Base-by-base conservation (phyloP, 2,888 invertebrate genomes). In the Cloeon dipterum region DNA sequence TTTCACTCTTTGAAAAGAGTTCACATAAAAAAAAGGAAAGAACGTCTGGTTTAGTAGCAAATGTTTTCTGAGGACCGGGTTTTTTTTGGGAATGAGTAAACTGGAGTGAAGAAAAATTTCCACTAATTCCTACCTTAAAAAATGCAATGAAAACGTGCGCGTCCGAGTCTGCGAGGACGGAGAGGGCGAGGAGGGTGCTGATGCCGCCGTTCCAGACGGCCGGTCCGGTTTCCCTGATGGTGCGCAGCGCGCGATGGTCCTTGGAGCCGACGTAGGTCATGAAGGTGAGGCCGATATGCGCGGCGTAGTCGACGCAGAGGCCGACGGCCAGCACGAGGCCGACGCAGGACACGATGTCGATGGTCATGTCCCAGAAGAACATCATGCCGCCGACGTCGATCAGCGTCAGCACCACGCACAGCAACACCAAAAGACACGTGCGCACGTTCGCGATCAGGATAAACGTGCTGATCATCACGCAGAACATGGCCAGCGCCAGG, bases 291-390 rank as follows among this genome's bases (percentile, higher is more conserved):
- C 78, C 77, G 5, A 79, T 71, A 49, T 79, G 79, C 3, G 78
- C 75, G 1, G 82, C 77, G 47, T 81, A 83, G 55, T 85, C 83
- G 1, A 83, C 77, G 48, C 81, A 79, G 36, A 85, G 59, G 35
- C 83, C 83, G 41, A 81, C 74, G 3, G 78, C 78, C 21, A 83
- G 59, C 48, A 82, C 77, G 10, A 83, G 58, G 20, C 75, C 77
- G 38, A 83, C 77, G 49, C 81, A 78, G 37, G 81, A 75, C 8
- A 76, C 75, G 36, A 79, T 68, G 52, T 83, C 82, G 26, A 85
- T 74, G 3, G 81, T 78, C 51, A 82, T 61, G 4, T 74, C 78
- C 81, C 79, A 81, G 44, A 70, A 64, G 50, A 74, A 73, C 76
- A 79, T 78, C 50, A 70, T 73, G 2, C 79, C 79, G 45, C 73